Percentiles rank a stretch among this genome's conserved stretches.
These are phyloP conservation scores for Ginglymostoma cirratum DNA, from an alignment of 2,113 vertebrate genomes.

Conservation along the genomic window DNA sequence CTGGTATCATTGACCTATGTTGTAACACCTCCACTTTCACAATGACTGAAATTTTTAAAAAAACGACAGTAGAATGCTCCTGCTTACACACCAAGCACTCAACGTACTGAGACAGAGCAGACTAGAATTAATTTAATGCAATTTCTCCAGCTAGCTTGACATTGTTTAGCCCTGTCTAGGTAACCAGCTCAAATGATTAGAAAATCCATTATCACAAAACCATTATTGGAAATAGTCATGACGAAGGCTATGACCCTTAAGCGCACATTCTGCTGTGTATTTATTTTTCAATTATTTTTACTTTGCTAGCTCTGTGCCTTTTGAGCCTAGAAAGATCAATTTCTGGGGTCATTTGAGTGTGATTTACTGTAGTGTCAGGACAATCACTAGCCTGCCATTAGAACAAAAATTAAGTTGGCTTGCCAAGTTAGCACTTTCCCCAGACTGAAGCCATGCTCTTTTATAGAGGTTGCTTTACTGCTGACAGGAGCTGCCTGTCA, in stretches of 20 bases:
- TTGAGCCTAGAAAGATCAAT: slow-evolving; percentile 16
- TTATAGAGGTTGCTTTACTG: slow-evolving; percentile 17
- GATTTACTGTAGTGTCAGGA: slow-evolving; percentile 17
- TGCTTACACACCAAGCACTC: neutral
- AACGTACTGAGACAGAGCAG: neutral
- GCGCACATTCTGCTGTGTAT: slow-evolving; percentile 4
- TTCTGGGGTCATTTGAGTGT: slow-evolving; percentile 27
- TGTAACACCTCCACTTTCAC: neutral
- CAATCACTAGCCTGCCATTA: slow-evolving; percentile 10
- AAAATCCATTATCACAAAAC: slow-evolving; percentile 25
- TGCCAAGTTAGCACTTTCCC: slow-evolving; percentile 33
- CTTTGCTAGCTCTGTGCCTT: slow-evolving; percentile 19
- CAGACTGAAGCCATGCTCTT: slow-evolving; percentile 4
- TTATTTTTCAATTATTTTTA: slow-evolving; percentile 28
- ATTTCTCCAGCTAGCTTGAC: neutral
- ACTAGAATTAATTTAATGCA: neutral
- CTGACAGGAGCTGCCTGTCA: slow-evolving; percentile 34
- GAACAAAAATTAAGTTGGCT: slow-evolving; percentile 26
- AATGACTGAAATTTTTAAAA: neutral
- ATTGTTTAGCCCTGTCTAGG: neutral
- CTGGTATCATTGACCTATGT: neutral
- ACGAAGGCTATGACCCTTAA: neutral
- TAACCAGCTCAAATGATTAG: neutral
- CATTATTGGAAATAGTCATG: neutral
- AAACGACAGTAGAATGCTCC: neutral